These are phyloP conservation scores for Aleiodes sp. DNA, from an alignment of 1,140 invertebrate species.

Conservation along the genomic window DNA sequence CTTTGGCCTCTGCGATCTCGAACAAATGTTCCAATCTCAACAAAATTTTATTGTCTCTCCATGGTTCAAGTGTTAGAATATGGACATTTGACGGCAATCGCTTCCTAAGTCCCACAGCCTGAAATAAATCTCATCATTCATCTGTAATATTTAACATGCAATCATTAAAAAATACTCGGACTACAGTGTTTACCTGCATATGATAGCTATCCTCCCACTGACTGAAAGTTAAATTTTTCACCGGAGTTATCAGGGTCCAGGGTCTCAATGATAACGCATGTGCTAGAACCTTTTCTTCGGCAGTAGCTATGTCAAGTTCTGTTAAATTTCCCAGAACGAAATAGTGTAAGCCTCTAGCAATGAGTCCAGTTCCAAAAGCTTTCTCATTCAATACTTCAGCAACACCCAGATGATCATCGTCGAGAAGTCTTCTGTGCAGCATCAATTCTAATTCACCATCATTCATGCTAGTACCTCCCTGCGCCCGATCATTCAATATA, in stretches of 20 bases:
- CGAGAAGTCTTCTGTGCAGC: constrained; percentile 86
- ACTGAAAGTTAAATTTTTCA: constrained; percentile 52
- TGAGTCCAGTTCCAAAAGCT: constrained; percentile 78
- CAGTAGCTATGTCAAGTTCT: constrained; percentile 33
- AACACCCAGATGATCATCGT: constrained; percentile 94
- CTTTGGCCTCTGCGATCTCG: constrained; percentile 75
- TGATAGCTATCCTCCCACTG: constrained; percentile 57
- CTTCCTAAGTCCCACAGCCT: constrained; percentile 60
- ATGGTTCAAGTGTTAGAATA: constrained; percentile 89
- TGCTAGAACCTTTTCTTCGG: constrained; percentile 52
- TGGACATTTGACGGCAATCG: constrained; percentile 82
- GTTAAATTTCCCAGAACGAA: constrained; percentile 64
- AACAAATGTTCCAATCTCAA: constrained; percentile 89
- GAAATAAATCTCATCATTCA: too few relatives aligned
- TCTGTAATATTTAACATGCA: too few relatives aligned
- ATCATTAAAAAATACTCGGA: too few relatives aligned
- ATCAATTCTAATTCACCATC: constrained; percentile 83
- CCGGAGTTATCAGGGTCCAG: constrained; percentile 63
- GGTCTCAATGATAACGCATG: constrained; percentile 55
- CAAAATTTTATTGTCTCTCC: constrained; percentile 75
- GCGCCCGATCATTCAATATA: constrained; percentile 86
- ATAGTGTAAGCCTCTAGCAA: constrained; percentile 82
- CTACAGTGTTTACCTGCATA: constrained; percentile 65
- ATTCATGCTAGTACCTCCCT: constrained; percentile 84
- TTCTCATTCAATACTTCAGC: constrained; percentile 91